Evolutionary conservation across 2,113 vertebrate genomes (phyloP), one percentile per base, ranked within the genome.

Genomic region (Calyptommatus sinebrachiatus): DNA sequence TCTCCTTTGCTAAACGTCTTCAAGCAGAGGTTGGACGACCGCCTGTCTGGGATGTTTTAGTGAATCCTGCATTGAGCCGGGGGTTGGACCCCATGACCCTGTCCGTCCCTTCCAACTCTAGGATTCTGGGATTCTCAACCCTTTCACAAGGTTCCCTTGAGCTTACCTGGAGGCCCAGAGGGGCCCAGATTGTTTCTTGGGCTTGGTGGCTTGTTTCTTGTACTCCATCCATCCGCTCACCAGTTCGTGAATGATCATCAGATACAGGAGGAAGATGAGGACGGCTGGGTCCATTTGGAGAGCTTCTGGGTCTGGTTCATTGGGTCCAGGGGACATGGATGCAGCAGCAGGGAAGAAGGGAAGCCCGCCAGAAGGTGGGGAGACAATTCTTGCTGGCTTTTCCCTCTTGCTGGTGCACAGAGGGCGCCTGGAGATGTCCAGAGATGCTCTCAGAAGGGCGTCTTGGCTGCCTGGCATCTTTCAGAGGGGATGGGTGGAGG

Each of bases 151-250:
- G 1, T 9, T 8, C 2, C 71, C 75, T 70, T 75, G 8, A 1
- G 12, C 92, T 93, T 90, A 97, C 97, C 96, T 95, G 7, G 95
- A 92, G 71, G 91, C 87, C 94, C 94, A 95, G 48, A 93, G 92
- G 0, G 95, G 94, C 83, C 93, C 92, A 0, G 91, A 69, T 73
- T 89, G 93, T 87, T 94, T 95, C 82, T 94, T 94, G 0, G 96
- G 95, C 79, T 95, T 96, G 89, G 91, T 88, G 24, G 94, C 92
- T 89, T 95, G 94, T 86, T 94, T 95, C 77, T 95, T 93, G 79
- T 97, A 94, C 83, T 97, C 96, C 94, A 97, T 96, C 94, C 95
- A 97, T 81, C 96, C 97, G 2, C 96, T 96, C 73, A 97, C 91
- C 90, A 97, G 91, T 86, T 97, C 96, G 48, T 97, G 97, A 87